Percentiles rank a stretch among this genome's conserved stretches.
Evolutionary conservation across 23 tunicate species (phyloP).

Genomic region (Trididemnum miniatum): DNA sequence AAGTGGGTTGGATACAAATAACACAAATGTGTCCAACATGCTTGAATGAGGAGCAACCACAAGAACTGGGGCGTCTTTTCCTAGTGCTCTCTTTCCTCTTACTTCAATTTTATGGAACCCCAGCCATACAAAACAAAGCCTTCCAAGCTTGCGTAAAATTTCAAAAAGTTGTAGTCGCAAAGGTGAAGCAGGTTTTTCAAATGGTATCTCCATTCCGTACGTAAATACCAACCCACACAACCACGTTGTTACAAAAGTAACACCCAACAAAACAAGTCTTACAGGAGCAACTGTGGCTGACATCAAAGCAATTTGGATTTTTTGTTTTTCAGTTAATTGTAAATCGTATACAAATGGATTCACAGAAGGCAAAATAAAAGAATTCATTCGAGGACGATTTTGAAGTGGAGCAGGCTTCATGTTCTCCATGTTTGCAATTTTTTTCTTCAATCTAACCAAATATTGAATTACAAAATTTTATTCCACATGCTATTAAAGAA

Average conservation of each 20-base stretch:
- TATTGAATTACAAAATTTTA: too few species aligned
- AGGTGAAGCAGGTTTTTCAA: conserved; percentile 4
- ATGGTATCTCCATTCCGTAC: background rate
- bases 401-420: background rate
- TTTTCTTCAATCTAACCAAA: too few species aligned
- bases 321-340: conserved; percentile 10
- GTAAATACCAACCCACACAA: background rate
- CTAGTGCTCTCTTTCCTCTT: conserved; percentile 44
- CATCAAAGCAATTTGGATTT: conserved; percentile 33
- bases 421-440: background rate
- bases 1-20: conserved; percentile 44
- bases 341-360: conserved; percentile 68
- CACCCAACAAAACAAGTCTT: background rate
- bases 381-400: conserved; percentile 37
- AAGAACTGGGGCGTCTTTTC: conserved; percentile 45
- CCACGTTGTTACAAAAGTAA: conserved; percentile 13
- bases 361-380: conserved; percentile 45
- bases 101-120: conserved; percentile 59
- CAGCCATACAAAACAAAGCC: conserved; percentile 28
- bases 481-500: too few species aligned
- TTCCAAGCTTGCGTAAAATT: conserved; percentile 35
- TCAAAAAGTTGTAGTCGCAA: conserved; percentile 7
- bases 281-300: conserved; percentile 39
- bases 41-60: conserved; percentile 73
- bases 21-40: conserved; percentile 40